These are phyloP conservation scores for Microcebus lehilahytsara DNA, from an alignment of 2,113 vertebrate species.

Conservation along the genomic window DNA sequence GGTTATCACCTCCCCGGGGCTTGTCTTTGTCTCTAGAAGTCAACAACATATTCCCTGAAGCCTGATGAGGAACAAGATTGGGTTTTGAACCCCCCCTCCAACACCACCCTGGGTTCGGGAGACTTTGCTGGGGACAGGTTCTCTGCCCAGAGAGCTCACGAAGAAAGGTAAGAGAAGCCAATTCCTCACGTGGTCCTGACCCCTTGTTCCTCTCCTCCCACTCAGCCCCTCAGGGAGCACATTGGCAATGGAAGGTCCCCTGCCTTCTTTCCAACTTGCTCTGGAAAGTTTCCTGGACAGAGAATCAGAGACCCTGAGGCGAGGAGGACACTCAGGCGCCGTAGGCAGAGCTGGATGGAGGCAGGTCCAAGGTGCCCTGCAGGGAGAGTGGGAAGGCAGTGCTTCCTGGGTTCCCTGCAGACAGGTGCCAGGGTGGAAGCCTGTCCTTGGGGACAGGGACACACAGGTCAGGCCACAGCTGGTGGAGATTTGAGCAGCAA, in stretches of 20 bases:
- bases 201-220: background rate
- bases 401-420: background rate
- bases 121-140: background rate
- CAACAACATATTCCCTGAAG: background rate
- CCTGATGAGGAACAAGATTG: background rate
- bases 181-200: background rate
- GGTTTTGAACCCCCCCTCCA: background rate
- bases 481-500: background rate
- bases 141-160: background rate
- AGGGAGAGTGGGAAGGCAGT: background rate
- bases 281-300: background rate
- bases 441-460: background rate
- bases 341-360: background rate
- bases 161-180: background rate
- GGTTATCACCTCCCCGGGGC: background rate
- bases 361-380: background rate
- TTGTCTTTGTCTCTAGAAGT: background rate
- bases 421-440: background rate
- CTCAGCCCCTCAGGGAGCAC: background rate
- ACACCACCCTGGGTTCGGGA: background rate
- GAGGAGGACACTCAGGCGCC: no score
- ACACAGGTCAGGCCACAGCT: background rate
- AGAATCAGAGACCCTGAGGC: background rate
- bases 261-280: background rate
- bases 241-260: background rate